Conservation (phyloP, 2,113 vertebrate genomes). For the Mobula hypostoma region DNA sequence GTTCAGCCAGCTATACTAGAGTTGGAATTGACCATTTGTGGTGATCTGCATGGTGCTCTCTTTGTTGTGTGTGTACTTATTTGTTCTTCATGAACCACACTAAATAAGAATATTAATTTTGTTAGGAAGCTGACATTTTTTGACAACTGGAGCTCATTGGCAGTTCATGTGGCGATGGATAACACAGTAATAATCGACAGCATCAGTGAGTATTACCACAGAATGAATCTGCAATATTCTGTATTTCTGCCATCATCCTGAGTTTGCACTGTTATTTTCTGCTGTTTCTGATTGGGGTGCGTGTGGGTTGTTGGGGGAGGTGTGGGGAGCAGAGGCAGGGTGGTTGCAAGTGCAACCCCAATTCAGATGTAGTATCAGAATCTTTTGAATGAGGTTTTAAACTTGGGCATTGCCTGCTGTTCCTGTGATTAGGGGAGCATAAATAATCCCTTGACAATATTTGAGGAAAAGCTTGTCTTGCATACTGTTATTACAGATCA, state of each 20-base stretch:
- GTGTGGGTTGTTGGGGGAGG: too few species aligned
- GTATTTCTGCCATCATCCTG: not conserved
- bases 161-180: conserved; percentile 96
- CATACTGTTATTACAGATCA: too few species aligned
- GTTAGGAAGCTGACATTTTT: conserved; percentile 86
- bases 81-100: not conserved
- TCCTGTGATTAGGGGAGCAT: not conserved
- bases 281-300: too few species aligned
- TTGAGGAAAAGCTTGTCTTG: not conserved
- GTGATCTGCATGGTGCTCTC: not conserved
- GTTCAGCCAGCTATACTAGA: too few species aligned
- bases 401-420: not conserved
- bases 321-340: too few species aligned
- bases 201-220: conserved; percentile 73
- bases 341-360: not conserved
- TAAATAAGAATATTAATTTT: not conserved
- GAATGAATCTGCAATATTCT: not conserved
- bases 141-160: conserved; percentile 86
- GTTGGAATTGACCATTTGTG: not conserved
- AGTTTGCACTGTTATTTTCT: too few species aligned
- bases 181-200: conserved; percentile 97
- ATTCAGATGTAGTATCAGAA: not conserved
- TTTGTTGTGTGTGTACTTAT: not conserved
- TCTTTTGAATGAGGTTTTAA: not conserved
- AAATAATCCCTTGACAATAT: not conserved